Evolutionary conservation across 2,797 vertebrate genomes (phyloP).

Genomic region (Schizopygopsis malacanthus): DNA sequence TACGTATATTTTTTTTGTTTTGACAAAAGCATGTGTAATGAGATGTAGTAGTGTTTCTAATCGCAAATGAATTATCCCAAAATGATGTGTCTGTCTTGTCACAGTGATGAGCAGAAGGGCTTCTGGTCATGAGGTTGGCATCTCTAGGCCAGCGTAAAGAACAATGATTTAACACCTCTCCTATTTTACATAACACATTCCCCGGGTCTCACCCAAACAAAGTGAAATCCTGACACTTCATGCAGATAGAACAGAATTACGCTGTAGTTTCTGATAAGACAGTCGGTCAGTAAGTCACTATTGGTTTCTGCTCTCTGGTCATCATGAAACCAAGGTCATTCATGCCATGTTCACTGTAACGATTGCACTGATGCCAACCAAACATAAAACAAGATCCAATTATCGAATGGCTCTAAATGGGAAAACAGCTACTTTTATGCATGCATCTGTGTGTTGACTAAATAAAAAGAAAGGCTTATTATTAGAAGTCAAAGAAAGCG

Average conservation of each 20-base stretch:
- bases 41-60: not conserved
- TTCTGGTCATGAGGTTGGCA: not conserved
- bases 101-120: not conserved
- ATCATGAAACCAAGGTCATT: not conserved
- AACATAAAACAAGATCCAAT: not conserved
- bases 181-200: conserved; percentile 29
- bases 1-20: not conserved
- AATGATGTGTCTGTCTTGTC: not conserved
- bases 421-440: not conserved
- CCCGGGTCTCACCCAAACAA: conserved; percentile 15
- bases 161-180: conserved; percentile 28
- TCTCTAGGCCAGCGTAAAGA: conserved; percentile 38
- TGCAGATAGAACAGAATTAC: not conserved
- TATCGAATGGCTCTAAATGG: not conserved
- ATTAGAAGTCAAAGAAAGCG: not conserved
- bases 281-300: conserved; percentile 60
- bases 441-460: conserved; percentile 13
- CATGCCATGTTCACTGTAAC: not conserved
- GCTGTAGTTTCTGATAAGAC: not conserved
- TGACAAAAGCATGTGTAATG: not conserved
- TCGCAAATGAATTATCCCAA: not conserved
- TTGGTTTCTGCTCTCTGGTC: not conserved
- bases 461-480: not conserved
- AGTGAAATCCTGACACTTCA: not conserved
- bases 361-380: not conserved